Evolutionary conservation across 2,888 invertebrate genomes (phyloP).

Genomic region (Allolobophora icterica): DNA sequence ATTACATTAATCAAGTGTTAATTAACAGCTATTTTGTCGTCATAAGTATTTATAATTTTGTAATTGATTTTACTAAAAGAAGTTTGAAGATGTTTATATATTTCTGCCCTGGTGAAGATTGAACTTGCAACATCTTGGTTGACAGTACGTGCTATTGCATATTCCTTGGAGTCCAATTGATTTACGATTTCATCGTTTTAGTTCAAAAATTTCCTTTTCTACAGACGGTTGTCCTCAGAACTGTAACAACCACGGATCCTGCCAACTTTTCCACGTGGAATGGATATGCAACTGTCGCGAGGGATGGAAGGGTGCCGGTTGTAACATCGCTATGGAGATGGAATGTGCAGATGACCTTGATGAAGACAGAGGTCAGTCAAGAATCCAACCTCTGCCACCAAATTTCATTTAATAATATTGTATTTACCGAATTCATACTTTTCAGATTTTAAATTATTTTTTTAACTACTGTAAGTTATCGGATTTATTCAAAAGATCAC

Average conservation of each 20-base stretch:
- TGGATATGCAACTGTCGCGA: constrained; percentile 92
- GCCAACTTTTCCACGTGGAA: constrained; percentile 83
- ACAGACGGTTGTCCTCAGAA: constrained; percentile 90
- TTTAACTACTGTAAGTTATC: too few relatives aligned
- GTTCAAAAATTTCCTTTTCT: not conserved
- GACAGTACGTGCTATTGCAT: too few relatives aligned
- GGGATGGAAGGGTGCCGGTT: constrained; percentile 93
- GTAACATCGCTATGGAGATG: constrained; percentile 89
- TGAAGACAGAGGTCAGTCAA: constrained; percentile 87
- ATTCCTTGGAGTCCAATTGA: not conserved
- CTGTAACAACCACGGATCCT: constrained; percentile 92
- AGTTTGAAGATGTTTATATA: not conserved
- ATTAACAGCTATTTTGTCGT: not conserved
- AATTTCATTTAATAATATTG: not conserved
- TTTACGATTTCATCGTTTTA: not conserved
- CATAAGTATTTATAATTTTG: not conserved
- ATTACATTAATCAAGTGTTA: not conserved
- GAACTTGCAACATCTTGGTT: not conserved
- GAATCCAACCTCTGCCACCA: not conserved
- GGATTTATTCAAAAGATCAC: too few relatives aligned
- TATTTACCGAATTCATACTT: not conserved
- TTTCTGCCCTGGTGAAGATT: not conserved
- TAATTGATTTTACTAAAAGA: not conserved
- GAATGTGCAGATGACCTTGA: constrained; percentile 93
- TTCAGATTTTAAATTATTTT: not conserved